Percentiles rank a stretch among this genome's conserved stretches.
Conservation (phyloP, 1,140 invertebrate species). For the Hyles vespertilio region DNA sequence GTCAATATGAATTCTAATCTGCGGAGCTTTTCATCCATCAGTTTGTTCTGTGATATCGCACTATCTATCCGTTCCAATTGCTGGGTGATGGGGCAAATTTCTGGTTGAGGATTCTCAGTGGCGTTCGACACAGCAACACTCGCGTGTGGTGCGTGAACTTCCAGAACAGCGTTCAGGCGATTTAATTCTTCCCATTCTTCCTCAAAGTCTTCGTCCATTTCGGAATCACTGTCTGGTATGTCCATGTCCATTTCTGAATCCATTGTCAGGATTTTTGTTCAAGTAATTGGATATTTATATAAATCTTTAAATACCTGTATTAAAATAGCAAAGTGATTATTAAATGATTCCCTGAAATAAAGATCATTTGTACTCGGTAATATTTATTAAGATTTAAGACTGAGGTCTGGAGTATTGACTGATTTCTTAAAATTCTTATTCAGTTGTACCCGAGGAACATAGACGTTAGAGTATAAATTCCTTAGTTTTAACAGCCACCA, state of each 20-base stretch:
- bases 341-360: too few species aligned
- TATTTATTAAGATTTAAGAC: too few species aligned
- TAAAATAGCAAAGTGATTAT: too few species aligned
- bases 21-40: conserved; percentile 47
- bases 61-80: conserved; percentile 39
- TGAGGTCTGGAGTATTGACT: too few species aligned
- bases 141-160: conserved; percentile 26
- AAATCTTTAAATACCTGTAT: too few species aligned
- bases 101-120: too few species aligned
- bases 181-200: conserved; percentile 42
- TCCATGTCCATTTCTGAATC: neutral
- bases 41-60: conserved; percentile 46
- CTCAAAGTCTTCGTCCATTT: conserved; percentile 38
- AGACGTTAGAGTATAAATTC: too few species aligned
- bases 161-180: conserved; percentile 34
- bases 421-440: too few species aligned
- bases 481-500: too few species aligned
- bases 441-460: too few species aligned
- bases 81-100: neutral
- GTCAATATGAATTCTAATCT: conserved; percentile 42
- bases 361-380: too few species aligned
- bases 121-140: conserved; percentile 1
- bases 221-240: conserved; percentile 15
- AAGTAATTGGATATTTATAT: too few species aligned
- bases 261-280: conserved; percentile 6